These are phyloP conservation scores for Brachionus sp. DNA, from an alignment of 1,140 invertebrate genomes.

Conservation along the genomic window DNA sequence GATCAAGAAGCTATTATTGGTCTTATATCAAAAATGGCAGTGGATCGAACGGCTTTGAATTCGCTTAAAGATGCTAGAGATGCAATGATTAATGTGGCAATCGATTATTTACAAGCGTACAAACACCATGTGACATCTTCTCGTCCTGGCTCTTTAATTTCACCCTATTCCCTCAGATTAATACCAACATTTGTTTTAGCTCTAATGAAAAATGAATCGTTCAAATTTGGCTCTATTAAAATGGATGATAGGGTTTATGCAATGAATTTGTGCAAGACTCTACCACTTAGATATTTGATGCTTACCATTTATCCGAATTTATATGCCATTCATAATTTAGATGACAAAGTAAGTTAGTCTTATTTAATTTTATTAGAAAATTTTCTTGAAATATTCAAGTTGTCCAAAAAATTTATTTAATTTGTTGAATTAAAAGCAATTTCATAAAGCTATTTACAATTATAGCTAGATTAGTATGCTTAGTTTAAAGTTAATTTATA, in stretches of 20 bases:
- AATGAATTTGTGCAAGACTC: constrained; percentile 87
- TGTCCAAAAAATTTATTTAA: no score
- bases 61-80: constrained; percentile 86
- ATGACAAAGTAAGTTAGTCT: constrained; percentile 55
- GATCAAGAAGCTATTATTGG: constrained; percentile 91
- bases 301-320: constrained; percentile 86
- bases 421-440: no score
- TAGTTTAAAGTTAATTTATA: no score
- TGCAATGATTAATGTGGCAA: constrained; percentile 87
- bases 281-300: constrained; percentile 76
- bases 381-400: no score
- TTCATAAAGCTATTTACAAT: no score
- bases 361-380: neutral
- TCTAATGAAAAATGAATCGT: constrained; percentile 74
- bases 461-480: no score
- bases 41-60: constrained; percentile 80
- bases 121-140: constrained; percentile 63
- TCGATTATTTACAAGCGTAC: constrained; percentile 81
- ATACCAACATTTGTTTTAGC: constrained; percentile 85
- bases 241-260: constrained; percentile 82
- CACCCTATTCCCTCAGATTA: constrained; percentile 71
- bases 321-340: constrained; percentile 78
- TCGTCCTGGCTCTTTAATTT: constrained; percentile 68
- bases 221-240: neutral
- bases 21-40: constrained; percentile 90